Percentiles rank a stretch among this genome's conserved stretches.
Conservation (phyloP, 2,888 invertebrate genomes). For the Heliconius ismenius region DNA sequence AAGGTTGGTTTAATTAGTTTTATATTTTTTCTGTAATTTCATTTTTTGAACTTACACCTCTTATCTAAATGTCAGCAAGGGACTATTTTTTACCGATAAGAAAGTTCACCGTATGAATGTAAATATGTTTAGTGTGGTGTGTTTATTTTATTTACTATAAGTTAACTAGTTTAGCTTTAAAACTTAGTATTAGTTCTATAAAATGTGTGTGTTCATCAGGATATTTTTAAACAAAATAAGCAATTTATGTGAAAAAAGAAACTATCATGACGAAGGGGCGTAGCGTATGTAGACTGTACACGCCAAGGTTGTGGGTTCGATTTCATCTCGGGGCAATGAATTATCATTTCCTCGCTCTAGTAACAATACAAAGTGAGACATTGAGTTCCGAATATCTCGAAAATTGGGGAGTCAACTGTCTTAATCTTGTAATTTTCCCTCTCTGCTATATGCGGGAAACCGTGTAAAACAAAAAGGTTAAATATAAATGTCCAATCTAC, state of each 20-base stretch:
- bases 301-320: background rate
- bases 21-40: background rate
- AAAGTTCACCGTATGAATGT: background rate
- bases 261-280: background rate
- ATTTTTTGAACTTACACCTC: background rate
- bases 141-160: background rate
- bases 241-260: background rate
- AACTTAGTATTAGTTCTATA: background rate
- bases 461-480: background rate
- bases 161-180: no score
- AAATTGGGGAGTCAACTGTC: no score
- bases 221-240: background rate
- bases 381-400: no score
- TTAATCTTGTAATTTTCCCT: no score
- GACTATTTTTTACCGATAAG: conserved; percentile 8
- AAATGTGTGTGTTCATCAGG: background rate
- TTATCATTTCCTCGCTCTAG: background rate
- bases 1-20: background rate
- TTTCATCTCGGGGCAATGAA: background rate
- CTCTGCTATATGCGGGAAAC: background rate
- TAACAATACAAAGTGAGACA: no score
- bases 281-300: background rate
- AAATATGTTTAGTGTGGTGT: conserved; percentile 12
- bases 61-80: background rate
- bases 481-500: conserved; percentile 1